Conservation (phyloP, 1,140 invertebrate genomes). For the Penaeus japonicus region DNA sequence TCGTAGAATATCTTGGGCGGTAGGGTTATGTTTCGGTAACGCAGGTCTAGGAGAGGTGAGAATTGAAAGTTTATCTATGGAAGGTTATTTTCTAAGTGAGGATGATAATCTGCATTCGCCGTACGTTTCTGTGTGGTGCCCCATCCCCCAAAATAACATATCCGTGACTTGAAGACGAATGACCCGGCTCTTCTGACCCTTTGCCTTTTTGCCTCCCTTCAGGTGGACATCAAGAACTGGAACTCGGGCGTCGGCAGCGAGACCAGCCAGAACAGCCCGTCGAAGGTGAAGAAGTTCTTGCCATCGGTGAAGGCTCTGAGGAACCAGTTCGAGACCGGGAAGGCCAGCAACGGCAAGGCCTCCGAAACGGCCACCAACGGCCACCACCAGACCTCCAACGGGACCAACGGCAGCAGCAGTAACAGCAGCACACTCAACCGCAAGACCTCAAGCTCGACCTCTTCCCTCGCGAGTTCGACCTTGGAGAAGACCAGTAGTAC, state of each 20-base stretch:
- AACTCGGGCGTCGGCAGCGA: constrained; percentile 17
- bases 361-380: constrained; percentile 22
- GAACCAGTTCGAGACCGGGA: constrained; percentile 61
- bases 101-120: too few species aligned
- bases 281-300: constrained; percentile 60
- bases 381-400: constrained; percentile 1
- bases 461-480: constrained; percentile 47
- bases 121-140: too few species aligned
- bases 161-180: too few species aligned
- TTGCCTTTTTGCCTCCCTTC: neutral
- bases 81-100: too few species aligned
- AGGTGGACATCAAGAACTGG: constrained; percentile 60
- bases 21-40: too few species aligned
- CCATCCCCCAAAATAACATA: too few species aligned
- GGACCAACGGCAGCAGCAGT: constrained; percentile 37
- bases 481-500: constrained; percentile 51
- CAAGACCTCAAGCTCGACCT: constrained; percentile 46
- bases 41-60: too few species aligned
- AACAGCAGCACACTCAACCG: constrained; percentile 12
- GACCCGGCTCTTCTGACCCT: too few species aligned
- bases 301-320: constrained; percentile 61
- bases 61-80: too few species aligned
- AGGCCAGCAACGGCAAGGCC: constrained; percentile 25
- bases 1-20: too few species aligned
- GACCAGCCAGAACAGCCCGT: constrained; percentile 45